Conservation (phyloP, 2,888 invertebrate species). For the Lasioglossum zephyrum region DNA sequence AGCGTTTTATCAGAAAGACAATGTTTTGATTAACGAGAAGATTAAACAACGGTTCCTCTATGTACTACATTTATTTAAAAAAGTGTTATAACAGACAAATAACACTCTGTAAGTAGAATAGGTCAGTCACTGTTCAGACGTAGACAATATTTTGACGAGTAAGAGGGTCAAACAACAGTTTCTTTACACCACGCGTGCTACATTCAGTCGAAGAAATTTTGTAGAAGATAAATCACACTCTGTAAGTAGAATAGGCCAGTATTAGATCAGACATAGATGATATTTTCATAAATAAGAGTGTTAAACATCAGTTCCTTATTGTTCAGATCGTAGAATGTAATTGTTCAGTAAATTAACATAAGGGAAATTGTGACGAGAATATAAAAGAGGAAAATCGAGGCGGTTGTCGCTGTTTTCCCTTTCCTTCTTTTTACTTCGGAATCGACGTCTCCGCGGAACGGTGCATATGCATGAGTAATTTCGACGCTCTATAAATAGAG, state of each 20-base stretch:
- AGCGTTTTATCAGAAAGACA: not conserved
- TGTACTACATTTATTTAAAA: not conserved
- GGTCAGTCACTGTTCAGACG: not conserved
- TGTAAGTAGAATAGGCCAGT: not conserved
- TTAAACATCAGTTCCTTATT: not conserved
- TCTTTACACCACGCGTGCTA: too few species aligned
- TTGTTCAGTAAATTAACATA: not conserved
- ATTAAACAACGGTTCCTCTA: not conserved
- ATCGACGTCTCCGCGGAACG: not conserved
- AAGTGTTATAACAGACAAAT: not conserved
- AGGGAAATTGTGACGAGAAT: not conserved
- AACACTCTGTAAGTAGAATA: not conserved
- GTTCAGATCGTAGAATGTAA: not conserved
- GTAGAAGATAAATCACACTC: not conserved
- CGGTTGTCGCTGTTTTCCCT: not conserved
- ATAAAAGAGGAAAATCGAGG: not conserved
- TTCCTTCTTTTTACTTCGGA: not conserved
- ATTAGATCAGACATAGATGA: not conserved
- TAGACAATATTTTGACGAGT: too few species aligned
- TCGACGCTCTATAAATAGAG: constrained; percentile 30
- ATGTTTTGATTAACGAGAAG: not conserved
- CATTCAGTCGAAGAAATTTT: too few species aligned
- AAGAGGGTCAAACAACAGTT: too few species aligned
- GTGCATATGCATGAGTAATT: constrained; percentile 35
- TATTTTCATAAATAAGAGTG: not conserved